phyloP scores from a whole-genome alignment of 1,140 invertebrate genomes.

The Lepidurus couesii region DNA sequence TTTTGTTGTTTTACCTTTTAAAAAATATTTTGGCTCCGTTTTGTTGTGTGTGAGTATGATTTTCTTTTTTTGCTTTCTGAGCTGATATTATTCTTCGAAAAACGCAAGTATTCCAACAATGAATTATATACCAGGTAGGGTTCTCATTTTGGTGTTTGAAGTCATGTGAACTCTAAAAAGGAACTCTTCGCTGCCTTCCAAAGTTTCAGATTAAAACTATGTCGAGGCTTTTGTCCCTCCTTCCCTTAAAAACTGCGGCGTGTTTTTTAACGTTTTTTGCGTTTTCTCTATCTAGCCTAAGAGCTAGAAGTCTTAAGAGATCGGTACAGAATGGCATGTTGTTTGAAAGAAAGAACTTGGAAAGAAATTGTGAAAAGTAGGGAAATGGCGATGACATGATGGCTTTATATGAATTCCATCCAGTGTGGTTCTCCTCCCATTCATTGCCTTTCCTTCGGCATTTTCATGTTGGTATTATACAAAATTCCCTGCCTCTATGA shows the following conservation, averaged over 20 bases:
- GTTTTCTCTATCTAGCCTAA: not conserved
- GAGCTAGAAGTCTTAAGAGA: not conserved
- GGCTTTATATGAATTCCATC: constrained; percentile 15
- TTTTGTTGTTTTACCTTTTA: constrained; percentile 41
- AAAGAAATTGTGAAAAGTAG: not conserved
- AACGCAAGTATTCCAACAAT: constrained; percentile 37
- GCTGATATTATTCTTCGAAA: constrained; percentile 40
- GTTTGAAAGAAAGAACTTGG: not conserved
- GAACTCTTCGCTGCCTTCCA: not conserved
- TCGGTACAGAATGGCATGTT: not conserved
- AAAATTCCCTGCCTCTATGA: not conserved
- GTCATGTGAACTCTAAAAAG: not conserved
- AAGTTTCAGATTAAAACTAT: not conserved
- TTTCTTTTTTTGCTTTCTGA: constrained; percentile 45
- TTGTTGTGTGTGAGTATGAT: constrained; percentile 40
- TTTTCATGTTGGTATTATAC: constrained; percentile 15
- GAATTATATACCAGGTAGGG: too few relatives aligned
- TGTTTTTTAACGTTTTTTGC: not conserved
- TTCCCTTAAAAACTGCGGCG: too few relatives aligned
- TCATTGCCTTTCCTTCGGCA: not conserved
- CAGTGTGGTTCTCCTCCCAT: constrained; percentile 1
- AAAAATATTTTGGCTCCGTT: not conserved
- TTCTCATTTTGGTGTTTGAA: too few relatives aligned
- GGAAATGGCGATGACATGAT: not conserved
- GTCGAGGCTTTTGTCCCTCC: not conserved